Conservation (phyloP, 2,888 invertebrate species). For the Machimus rusticus region DNA sequence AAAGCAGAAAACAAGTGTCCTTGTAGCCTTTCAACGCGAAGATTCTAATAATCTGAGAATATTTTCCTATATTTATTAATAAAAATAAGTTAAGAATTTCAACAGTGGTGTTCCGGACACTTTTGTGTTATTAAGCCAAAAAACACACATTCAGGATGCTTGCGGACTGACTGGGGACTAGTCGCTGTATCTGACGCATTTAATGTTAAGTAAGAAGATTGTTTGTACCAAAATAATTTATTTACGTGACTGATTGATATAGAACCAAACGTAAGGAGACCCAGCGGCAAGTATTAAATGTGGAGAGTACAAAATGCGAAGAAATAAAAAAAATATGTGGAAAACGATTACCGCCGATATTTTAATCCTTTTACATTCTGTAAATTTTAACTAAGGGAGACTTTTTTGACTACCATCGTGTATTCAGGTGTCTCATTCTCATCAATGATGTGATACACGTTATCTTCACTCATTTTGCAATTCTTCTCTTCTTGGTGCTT, state of each 20-base stretch:
- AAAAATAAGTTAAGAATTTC: background rate
- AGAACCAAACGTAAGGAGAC: background rate
- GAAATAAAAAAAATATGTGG: constrained; percentile 1
- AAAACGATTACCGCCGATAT: background rate
- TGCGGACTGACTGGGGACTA: background rate
- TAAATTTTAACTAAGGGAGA: background rate
- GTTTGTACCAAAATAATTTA: constrained; percentile 22
- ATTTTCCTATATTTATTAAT: constrained; percentile 2
- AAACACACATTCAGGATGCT: background rate
- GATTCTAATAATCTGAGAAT: background rate
- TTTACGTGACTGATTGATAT: background rate
- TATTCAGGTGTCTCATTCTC: background rate
- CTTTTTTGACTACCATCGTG: background rate
- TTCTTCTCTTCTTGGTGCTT: background rate
- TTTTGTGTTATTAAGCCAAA: constrained; percentile 28
- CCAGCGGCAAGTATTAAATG: constrained; percentile 1
- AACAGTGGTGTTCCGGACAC: background rate
- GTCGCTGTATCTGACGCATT: background rate
- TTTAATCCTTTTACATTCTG: background rate
- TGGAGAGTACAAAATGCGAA: constrained; percentile 26
- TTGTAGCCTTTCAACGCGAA: background rate
- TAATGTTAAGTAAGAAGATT: background rate
- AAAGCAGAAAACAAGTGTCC: background rate
- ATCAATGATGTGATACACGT: background rate
- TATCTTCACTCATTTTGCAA: background rate